A percentile compares a stretch with the other conserved stretches of the same genome.
Evolutionary conservation across 1,140 invertebrate genomes (phyloP).

Genomic region (Macrocentrus cingulum): DNA sequence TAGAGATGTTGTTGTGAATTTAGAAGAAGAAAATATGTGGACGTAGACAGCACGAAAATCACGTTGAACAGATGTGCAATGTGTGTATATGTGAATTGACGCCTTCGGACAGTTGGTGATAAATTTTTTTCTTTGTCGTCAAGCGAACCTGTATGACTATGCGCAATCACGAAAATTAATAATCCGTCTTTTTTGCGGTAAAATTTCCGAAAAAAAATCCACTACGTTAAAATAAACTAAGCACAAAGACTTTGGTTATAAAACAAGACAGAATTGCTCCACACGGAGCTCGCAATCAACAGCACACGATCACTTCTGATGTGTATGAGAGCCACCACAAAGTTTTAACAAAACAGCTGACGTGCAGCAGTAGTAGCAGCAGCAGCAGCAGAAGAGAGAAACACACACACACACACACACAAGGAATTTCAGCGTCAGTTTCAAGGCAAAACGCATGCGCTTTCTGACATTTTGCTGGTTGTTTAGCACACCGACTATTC

Average conservation of each 20-base stretch:
- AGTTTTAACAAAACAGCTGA: slow-evolving; percentile 17
- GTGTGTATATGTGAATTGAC: slow-evolving; percentile 24
- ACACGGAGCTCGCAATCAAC: not conserved
- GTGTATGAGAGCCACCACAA: not conserved
- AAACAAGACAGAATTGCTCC: no score
- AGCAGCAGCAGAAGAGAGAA: not conserved
- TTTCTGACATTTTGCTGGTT: no score
- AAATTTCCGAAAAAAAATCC: slow-evolving; percentile 30
- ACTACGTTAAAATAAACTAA: slow-evolving; percentile 35
- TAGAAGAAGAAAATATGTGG: not conserved
- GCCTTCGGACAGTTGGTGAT: slow-evolving; percentile 15
- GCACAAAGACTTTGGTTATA: slow-evolving; percentile 15
- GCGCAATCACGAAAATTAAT: slow-evolving; percentile 28
- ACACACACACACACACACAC: no score
- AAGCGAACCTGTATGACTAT: slow-evolving; percentile 2
- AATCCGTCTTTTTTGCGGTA: slow-evolving; percentile 5
- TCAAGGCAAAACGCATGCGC: no score
- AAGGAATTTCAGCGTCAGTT: no score
- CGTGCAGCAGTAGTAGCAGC: not conserved
- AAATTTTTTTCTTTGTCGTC: not conserved
- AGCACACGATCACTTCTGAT: not conserved
- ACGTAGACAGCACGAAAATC: not conserved
- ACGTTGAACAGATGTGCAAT: not conserved
- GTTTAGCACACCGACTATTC: no score
- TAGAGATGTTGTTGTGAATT: slow-evolving; percentile 7